Evolutionary conservation across 2,113 vertebrate genomes (phyloP).

Genomic region (Solea solea): DNA sequence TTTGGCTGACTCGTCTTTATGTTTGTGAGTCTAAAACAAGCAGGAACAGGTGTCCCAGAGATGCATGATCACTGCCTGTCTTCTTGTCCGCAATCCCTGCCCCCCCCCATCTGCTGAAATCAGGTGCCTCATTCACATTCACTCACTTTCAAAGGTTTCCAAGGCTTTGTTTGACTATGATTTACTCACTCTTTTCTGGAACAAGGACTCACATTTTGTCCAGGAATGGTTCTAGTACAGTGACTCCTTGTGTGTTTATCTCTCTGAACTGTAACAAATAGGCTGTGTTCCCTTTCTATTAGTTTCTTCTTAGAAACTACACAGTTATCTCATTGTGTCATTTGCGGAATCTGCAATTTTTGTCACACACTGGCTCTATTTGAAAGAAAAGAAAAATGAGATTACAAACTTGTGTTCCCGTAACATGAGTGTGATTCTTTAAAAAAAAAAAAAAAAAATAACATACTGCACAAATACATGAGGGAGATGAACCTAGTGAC

Average conservation of each 20-base stretch:
- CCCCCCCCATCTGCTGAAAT: constrained; percentile 15
- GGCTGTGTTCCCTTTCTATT: constrained; percentile 18
- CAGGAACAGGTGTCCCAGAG: constrained; percentile 50
- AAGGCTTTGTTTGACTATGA: constrained; percentile 35
- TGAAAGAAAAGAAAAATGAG: not conserved
- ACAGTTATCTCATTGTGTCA: constrained; percentile 46
- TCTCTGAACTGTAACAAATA: constrained; percentile 30
- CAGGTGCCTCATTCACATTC: constrained; percentile 60
- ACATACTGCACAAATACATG: too few relatives aligned
- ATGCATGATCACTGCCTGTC: constrained; percentile 60
- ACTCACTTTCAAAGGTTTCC: constrained; percentile 13
- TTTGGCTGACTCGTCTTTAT: constrained; percentile 31
- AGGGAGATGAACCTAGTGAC: constrained; percentile 23
- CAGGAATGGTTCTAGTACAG: constrained; percentile 29
- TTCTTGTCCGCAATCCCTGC: not conserved
- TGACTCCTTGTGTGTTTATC: constrained; percentile 55
- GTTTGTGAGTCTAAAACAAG: constrained; percentile 13
- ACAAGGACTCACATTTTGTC: constrained; percentile 44
- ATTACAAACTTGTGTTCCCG: constrained; percentile 10
- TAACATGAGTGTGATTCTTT: not conserved
- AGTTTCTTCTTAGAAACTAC: constrained; percentile 8
- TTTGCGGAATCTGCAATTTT: constrained; percentile 29
- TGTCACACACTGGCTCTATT: constrained; percentile 6
- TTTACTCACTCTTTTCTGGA: constrained; percentile 18
- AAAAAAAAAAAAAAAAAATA: too few relatives aligned